Conservation (phyloP, 2,113 vertebrate species). For the Sorex araneus region DNA sequence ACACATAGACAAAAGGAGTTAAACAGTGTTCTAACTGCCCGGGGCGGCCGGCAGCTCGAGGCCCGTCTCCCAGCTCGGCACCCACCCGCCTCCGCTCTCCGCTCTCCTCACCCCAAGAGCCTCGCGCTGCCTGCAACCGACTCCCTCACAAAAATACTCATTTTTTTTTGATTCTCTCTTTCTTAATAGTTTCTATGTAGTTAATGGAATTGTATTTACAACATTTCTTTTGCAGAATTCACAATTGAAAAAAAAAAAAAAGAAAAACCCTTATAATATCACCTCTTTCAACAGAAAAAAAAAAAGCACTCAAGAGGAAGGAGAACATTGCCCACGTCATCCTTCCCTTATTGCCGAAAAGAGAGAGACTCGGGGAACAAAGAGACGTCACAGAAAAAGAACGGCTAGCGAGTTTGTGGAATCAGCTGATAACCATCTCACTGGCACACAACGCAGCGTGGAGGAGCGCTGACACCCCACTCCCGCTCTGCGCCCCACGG, state of each 20-base stretch:
- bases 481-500: conserved; percentile 80
- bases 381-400: conserved; percentile 92
- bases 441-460: conserved; percentile 85
- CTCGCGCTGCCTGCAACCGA: conserved; percentile 92
- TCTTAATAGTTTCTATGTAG: conserved; percentile 97
- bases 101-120: conserved; percentile 87
- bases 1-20: conserved; percentile 90
- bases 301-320: conserved; percentile 99
- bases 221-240: conserved; percentile 92
- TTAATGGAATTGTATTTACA: conserved; percentile 99
- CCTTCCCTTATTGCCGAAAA: conserved; percentile 99
- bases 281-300: conserved; percentile 96
- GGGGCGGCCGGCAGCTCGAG: conserved; percentile 88
- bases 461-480: conserved; percentile 80
- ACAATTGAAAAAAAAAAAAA: conserved; percentile 91
- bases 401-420: conserved; percentile 91
- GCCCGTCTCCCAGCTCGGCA: conserved; percentile 77
- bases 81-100: conserved; percentile 80
- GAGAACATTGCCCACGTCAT: conserved; percentile 96
- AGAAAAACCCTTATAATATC: conserved; percentile 94
- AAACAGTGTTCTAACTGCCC: conserved; percentile 85
- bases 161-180: conserved; percentile 91
- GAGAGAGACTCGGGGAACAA: conserved; percentile 97
- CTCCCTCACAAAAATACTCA: conserved; percentile 98
- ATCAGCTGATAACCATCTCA: conserved; percentile 89